Base-by-base conservation (phyloP, 1,140 invertebrate species). In the Chironomus striatipennis region DNA sequence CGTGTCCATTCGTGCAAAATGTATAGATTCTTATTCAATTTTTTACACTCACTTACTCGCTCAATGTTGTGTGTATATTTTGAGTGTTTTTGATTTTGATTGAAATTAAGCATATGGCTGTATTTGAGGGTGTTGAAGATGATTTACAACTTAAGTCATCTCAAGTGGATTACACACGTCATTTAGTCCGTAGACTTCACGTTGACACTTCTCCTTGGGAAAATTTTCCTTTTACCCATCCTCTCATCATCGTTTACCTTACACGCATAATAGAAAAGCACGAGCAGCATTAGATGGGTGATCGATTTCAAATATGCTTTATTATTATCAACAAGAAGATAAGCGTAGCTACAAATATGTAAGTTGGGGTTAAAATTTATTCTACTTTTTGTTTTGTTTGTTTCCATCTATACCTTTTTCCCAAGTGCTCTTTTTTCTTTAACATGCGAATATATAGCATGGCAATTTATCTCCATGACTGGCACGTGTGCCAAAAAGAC, bases 401-500 rank as follows among this genome's bases (percentile, higher is more conserved):
- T 34, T 34, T 34, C 24, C 24, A 34, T 34, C 24, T 5, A 2
- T 34, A 34, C 24, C 24, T 34, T 34, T 34, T 34, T 34, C 24
- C 24, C 24, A 34, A 34, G 24, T 34, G 24, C 24, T 34, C 24
- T 34, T 34, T 34, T 34, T 34, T 34, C 24, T 34, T 34, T 34
- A n/a, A 15, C n/a, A n/a, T 57, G 47, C 12, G 47, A 57, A 57
- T n/a, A 57, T 57, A 15, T 57, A n/a, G 47, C 47, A 57, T 21
- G 65, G 65, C 20, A 70, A 70, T 70, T 70, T 70, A 70, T 70
- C 65, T 70, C 65, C 65, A 70, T 70, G 65, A 70, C 17, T 70
- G 65, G 65, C 65, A 57, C 47, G 65, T 70, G 65, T 70, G 65
- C n/a, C 20, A 57, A 57, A 21, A 70, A 70, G 65, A 70, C 65